phyloP scores from a whole-genome alignment of 1,140 invertebrate genomes.

The Bombus cullumanus region DNA sequence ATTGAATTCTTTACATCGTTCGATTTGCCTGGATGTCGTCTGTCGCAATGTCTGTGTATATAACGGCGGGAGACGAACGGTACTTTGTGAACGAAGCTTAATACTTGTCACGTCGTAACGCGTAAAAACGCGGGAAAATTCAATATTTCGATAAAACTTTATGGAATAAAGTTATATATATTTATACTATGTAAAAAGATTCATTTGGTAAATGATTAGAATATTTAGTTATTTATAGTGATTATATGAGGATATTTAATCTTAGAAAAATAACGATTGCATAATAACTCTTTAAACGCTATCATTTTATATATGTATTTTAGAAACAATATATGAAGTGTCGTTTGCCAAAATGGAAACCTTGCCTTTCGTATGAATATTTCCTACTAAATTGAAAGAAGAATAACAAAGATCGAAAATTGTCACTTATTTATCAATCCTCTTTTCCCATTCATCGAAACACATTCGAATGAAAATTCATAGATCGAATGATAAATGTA shows the following conservation, averaged over 20 bases:
- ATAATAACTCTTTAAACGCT: background rate
- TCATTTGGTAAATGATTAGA: too few species aligned
- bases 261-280: background rate
- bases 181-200: too few species aligned
- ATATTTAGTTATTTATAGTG: too few species aligned
- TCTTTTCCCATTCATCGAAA: too few species aligned
- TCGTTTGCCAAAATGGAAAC: background rate
- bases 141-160: background rate
- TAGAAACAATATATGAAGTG: too few species aligned
- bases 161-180: too few species aligned
- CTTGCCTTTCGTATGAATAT: background rate
- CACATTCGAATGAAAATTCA: background rate
- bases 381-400: background rate
- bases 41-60: too few species aligned
- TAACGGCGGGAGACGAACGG: background rate
- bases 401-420: background rate
- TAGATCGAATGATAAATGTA: background rate
- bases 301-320: background rate
- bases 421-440: background rate
- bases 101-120: background rate
- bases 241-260: background rate
- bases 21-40: background rate
- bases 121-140: background rate
- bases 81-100: background rate
- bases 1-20: background rate